Conservation (phyloP, 1,140 invertebrate species). For the Bombus turneri region DNA sequence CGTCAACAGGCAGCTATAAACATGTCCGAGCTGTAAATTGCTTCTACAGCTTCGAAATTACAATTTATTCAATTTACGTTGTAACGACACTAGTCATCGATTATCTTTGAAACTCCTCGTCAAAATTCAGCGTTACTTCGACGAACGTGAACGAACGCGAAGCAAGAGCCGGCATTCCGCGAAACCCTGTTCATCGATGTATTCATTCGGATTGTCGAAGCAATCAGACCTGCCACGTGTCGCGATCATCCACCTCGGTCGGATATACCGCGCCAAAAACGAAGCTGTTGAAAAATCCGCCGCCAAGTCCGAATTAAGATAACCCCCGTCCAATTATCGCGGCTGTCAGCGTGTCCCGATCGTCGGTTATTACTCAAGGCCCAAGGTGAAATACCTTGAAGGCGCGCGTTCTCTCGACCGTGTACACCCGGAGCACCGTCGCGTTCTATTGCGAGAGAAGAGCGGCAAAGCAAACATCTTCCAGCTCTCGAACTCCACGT, state of each 20-base stretch:
- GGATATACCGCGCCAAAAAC: neutral
- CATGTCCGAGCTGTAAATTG: too few relatives aligned
- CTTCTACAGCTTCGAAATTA: too few relatives aligned
- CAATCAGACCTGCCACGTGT: neutral
- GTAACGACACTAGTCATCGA: neutral
- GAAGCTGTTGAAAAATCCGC: neutral
- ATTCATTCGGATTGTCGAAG: neutral
- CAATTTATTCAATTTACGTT: too few relatives aligned
- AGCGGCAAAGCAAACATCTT: conserved; percentile 23
- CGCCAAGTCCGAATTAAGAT: neutral
- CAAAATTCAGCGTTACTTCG: neutral
- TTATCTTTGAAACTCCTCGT: neutral
- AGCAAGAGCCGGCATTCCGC: neutral
- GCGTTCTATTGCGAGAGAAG: neutral
- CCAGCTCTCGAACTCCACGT: neutral
- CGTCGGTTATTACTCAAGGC: conserved; percentile 27
- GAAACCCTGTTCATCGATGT: neutral
- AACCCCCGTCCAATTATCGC: neutral
- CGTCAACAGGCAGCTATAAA: too few relatives aligned
- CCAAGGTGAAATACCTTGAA: neutral
- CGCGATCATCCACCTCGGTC: neutral
- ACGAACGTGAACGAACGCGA: neutral
- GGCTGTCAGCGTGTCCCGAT: neutral
- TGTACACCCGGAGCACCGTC: neutral
- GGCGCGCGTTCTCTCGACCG: neutral